These are phyloP conservation scores for Rhopalosiphum nymphaeae DNA, from an alignment of 2,888 invertebrate genomes.

Conservation along the genomic window DNA sequence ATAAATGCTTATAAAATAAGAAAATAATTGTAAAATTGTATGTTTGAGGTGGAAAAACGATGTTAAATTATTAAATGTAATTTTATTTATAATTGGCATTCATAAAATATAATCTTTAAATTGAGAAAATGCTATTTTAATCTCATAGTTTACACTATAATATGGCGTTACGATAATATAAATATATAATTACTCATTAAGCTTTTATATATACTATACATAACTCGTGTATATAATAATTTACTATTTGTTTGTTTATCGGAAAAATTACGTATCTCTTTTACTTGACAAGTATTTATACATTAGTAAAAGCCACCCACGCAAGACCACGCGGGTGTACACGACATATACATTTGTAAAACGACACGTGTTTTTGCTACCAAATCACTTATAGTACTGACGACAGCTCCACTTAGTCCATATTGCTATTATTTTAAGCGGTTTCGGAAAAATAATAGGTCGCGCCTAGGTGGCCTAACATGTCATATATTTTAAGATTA, in stretches of 20 bases:
- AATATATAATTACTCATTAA: neutral
- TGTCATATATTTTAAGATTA: neutral
- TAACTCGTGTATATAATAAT: neutral
- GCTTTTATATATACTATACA: neutral
- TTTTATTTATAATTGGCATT: neutral
- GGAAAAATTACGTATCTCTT: neutral
- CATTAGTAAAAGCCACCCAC: constrained; percentile 26
- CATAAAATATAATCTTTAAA: neutral
- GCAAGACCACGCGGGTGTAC: neutral
- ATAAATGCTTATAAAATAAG: neutral
- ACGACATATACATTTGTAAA: neutral
- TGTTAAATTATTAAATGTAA: neutral
- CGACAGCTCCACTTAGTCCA: constrained; percentile 54
- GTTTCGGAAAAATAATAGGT: neutral
- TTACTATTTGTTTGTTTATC: constrained; percentile 24
- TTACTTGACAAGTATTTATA: constrained; percentile 19
- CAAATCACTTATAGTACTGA: constrained; percentile 41
- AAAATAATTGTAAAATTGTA: neutral
- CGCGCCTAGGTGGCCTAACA: neutral
- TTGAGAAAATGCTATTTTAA: neutral
- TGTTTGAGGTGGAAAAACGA: neutral
- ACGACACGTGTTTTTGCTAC: constrained; percentile 47
- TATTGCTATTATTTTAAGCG: constrained; percentile 29
- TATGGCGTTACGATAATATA: neutral
- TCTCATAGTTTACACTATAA: neutral